These are phyloP conservation scores for Siniperca undulata DNA, from an alignment of 2,797 vertebrate species.

Conservation along the genomic window DNA sequence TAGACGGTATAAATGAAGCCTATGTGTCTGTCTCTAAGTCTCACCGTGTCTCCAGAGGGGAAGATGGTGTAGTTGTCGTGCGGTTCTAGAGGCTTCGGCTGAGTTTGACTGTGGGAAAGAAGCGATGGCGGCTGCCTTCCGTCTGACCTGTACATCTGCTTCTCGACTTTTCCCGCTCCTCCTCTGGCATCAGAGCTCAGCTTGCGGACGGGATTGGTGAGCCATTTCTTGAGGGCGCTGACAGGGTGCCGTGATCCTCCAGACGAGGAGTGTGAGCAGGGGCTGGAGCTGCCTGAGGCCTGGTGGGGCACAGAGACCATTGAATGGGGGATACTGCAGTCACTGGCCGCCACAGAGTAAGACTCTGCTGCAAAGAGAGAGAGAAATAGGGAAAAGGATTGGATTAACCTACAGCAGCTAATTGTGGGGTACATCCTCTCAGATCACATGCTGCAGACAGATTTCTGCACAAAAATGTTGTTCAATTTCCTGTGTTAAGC, in stretches of 20 bases:
- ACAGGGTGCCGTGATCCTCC: constrained; percentile 86
- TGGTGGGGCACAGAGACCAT: constrained; percentile 84
- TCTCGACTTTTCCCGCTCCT: constrained; percentile 71
- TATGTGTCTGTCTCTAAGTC: constrained; percentile 2
- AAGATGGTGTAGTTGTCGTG: constrained; percentile 61
- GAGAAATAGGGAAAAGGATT: constrained; percentile 12
- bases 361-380: constrained; percentile 80
- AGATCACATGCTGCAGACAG: constrained; percentile 67
- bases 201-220: constrained; percentile 89
- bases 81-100: constrained; percentile 70
- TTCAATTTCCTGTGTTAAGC: constrained; percentile 76
- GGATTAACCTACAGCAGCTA: constrained; percentile 51
- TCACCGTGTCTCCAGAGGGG: constrained; percentile 75
- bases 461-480: constrained; percentile 69
- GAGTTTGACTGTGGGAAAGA: constrained; percentile 63
- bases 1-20: not conserved
- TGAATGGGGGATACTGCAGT: constrained; percentile 85
- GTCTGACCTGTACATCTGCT: constrained; percentile 75
- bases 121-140: constrained; percentile 52
- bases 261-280: constrained; percentile 80
- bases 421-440: constrained; percentile 59
- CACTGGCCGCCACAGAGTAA: constrained; percentile 87
- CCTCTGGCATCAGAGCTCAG: constrained; percentile 78
- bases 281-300: constrained; percentile 86
- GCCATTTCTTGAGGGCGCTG: constrained; percentile 91